A percentile compares a stretch with the other conserved stretches of the same genome.
Evolutionary conservation across 1,140 invertebrate genomes (phyloP).

Genomic region (Halesus radiatus): DNA sequence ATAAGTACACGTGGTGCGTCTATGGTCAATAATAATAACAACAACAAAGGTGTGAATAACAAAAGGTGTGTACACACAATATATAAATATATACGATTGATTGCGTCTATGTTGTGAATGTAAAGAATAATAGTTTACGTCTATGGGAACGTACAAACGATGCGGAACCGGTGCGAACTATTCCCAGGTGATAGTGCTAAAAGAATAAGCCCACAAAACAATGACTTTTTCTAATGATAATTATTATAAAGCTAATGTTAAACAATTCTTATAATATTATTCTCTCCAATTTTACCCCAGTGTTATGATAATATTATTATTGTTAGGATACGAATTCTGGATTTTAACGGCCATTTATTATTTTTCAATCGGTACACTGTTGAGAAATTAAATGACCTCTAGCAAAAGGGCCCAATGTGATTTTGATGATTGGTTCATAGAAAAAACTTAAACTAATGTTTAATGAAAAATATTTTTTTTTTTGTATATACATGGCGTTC

Average conservation of each 20-base stretch:
- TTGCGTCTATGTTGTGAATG: not conserved
- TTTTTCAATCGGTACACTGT: not conserved
- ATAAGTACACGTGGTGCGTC: no score
- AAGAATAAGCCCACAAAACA: not conserved
- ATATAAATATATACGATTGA: not conserved
- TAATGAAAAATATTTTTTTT: no score
- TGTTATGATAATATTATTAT: slow-evolving; percentile 20
- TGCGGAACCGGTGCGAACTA: not conserved
- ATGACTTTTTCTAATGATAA: slow-evolving; percentile 27
- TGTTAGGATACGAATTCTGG: not conserved
- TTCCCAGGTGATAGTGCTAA: slow-evolving; percentile 35
- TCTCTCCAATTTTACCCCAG: slow-evolving; percentile 14
- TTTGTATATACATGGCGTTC: no score
- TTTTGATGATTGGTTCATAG: no score
- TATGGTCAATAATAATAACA: no score
- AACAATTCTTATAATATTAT: slow-evolving; percentile 6
- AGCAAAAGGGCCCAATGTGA: no score
- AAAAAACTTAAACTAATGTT: no score
- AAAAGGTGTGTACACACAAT: not conserved
- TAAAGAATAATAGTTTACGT: not conserved
- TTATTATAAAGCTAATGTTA: slow-evolving; percentile 15
- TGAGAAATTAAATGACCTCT: no score
- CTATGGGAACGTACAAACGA: slow-evolving; percentile 5
- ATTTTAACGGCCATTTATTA: not conserved
- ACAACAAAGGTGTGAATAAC: no score